phyloP scores from a whole-genome alignment of 2,888 invertebrate genomes.

The Cloeon dipterum region DNA sequence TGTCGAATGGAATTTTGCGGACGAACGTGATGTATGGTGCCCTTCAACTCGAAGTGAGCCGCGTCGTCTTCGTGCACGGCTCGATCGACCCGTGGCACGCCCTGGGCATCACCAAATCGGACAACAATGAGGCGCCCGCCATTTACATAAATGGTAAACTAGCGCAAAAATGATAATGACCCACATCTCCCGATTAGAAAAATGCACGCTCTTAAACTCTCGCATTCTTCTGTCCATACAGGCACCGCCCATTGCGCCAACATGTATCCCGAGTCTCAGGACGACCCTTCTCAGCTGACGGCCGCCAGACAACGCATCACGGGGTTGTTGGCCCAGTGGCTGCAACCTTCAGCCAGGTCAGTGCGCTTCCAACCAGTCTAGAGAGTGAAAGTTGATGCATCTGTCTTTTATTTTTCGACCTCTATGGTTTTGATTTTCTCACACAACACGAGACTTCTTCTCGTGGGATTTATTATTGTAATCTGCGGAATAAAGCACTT shows the following conservation, averaged over 20 bases:
- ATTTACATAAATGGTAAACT: slow-evolving; percentile 46
- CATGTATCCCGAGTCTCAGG: slow-evolving; percentile 54
- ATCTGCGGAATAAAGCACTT: too few species aligned
- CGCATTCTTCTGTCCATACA: too few species aligned
- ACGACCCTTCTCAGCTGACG: slow-evolving; percentile 41
- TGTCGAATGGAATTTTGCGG: slow-evolving; percentile 34
- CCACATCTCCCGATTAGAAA: too few species aligned
- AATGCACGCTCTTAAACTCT: too few species aligned
- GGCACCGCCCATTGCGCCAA: slow-evolving; percentile 91
- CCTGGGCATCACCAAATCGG: slow-evolving; percentile 39
- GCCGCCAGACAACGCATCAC: slow-evolving; percentile 41
- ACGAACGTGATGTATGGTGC: slow-evolving; percentile 69
- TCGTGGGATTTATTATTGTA: too few species aligned
- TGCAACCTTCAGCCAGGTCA: too few species aligned
- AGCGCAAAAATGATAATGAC: too few species aligned
- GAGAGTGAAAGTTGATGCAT: too few species aligned
- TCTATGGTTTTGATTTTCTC: too few species aligned
- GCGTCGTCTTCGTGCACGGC: slow-evolving; percentile 71
- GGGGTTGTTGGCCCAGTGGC: slow-evolving; percentile 32
- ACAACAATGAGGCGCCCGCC: slow-evolving; percentile 32
- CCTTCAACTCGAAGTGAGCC: slow-evolving; percentile 36
- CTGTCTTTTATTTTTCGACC: too few species aligned
- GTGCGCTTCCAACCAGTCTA: too few species aligned
- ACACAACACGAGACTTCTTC: too few species aligned
- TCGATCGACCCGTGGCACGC: slow-evolving; percentile 79